Base-by-base conservation (phyloP, 2,113 vertebrate species). In the Indicator indicator region DNA sequence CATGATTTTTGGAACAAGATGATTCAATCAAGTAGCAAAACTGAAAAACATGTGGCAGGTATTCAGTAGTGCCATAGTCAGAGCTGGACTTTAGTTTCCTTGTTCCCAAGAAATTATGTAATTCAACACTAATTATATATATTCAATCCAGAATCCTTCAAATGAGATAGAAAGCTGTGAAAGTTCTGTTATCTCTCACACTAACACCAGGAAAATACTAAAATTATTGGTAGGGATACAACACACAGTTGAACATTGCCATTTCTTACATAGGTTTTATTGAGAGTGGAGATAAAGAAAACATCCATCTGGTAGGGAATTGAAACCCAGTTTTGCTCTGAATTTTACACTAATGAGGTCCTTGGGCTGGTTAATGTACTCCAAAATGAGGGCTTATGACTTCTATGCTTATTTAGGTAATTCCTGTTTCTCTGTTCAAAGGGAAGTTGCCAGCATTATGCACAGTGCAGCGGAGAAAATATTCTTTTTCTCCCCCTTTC, bases 61-160 rank as follows among this genome's bases (percentile, higher is more conserved):
- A 54, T 56, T 72, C 67, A 63, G 28, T 63, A 12, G 17, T 76
- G 48, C 58, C 16, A 54, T 19, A 58, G 20, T 52, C 32, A 82
- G 38, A 69, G 16, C 16, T 24, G 11, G 24, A 64, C 23, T 73
- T 72, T 2, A 68, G 8, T 42, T 88, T 84, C 36, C 26, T 42
- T 0, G 0, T 38, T 81, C 27, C n/a, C 11, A 62, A 71, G n/a
- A 88, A 85, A 50, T 44, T 17, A 60, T 1, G 6, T 46, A 27
- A 16, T 74, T 83, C 65, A 77, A 69, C 23, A 32, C 8, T 52
- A 59, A 36, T 26, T 36, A 36, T 32, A 23, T 16, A 36, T 26
- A 36, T 68, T 55, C 11, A 58, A 52, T 20, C 12, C 21, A 73
- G 62, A 79, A 62, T 12, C 9, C 27, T 32, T 54, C 52, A 15